phyloP scores from a whole-genome alignment of 2,888 invertebrate species.

The Punctoribates punctum region DNA sequence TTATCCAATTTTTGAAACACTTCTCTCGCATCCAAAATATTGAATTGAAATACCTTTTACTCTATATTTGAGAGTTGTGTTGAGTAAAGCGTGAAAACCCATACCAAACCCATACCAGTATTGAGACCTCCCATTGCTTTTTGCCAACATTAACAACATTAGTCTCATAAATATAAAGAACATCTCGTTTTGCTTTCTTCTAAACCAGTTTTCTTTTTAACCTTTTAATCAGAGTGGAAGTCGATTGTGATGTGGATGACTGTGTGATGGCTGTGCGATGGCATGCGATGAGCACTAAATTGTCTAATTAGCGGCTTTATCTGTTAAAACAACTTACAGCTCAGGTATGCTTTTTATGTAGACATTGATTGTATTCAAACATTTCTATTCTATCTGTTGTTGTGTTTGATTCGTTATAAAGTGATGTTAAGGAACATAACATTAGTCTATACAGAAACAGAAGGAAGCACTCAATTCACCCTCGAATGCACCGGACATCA shows the following conservation, averaged over 20 bases:
- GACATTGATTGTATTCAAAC: slow-evolving; percentile 1
- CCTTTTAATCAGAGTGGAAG: slow-evolving; percentile 24
- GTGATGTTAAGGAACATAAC: slow-evolving; percentile 25
- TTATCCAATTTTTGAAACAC: neutral
- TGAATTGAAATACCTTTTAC: slow-evolving; percentile 28
- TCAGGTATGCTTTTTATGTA: slow-evolving; percentile 8
- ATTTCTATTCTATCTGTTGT: neutral
- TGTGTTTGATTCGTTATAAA: slow-evolving; percentile 18
- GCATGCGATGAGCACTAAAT: slow-evolving; percentile 15
- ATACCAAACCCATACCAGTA: neutral
- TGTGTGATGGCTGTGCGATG: slow-evolving; percentile 11
- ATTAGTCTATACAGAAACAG: slow-evolving; percentile 21
- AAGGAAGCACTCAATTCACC: slow-evolving; percentile 15
- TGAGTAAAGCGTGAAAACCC: slow-evolving; percentile 7
- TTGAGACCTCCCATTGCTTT: slow-evolving; percentile 33
- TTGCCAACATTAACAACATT: slow-evolving; percentile 10
- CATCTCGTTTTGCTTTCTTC: slow-evolving; percentile 4
- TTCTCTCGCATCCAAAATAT: neutral
- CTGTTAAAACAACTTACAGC: neutral
- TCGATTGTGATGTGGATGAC: neutral
- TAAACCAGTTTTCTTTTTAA: slow-evolving; percentile 31
- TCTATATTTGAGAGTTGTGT: neutral
- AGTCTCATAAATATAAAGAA: neutral
- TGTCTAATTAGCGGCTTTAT: slow-evolving; percentile 30
- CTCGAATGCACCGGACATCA: neutral